Percentiles rank a stretch among this genome's conserved stretches.
These are phyloP conservation scores for Palythoa caribaeorum DNA, from an alignment of 92 coral and sea anemone genomes.

Conservation along the genomic window DNA sequence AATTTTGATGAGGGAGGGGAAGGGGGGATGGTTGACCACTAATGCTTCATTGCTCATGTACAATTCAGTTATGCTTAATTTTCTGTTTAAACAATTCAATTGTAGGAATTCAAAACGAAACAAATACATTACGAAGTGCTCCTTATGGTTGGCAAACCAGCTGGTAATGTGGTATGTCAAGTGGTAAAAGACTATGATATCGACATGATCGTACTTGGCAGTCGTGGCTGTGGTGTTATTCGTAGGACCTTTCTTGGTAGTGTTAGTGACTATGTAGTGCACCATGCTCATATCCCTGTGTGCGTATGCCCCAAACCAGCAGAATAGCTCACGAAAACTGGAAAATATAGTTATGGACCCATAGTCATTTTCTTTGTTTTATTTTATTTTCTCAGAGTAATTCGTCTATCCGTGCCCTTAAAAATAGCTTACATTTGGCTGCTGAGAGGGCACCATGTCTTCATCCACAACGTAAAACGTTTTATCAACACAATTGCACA, in stretches of 20 bases:
- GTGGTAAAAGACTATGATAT: conserved; percentile 57
- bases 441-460: no score
- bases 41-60: no score
- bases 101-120: background rate
- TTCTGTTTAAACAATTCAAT: background rate
- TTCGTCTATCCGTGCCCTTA: no score
- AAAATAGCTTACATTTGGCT: no score
- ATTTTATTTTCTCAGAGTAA: no score
- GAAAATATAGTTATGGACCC: no score
- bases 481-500: no score
- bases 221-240: conserved; percentile 56
- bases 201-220: conserved; percentile 57
- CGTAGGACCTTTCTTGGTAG: conserved; percentile 71
- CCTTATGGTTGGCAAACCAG: conserved; percentile 85
- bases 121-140: conserved; percentile 71
- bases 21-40: no score
- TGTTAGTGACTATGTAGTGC: conserved; percentile 73
- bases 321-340: background rate
- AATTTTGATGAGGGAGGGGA: no score
- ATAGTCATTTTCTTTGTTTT: no score
- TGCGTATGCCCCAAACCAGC: conserved; percentile 55
- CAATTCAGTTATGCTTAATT: background rate
- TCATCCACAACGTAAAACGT: no score
- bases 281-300: conserved; percentile 68
- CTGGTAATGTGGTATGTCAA: conserved; percentile 79